A percentile compares a stretch with the other conserved stretches of the same genome.
Evolutionary conservation across 1,140 invertebrate species (phyloP).

Genomic region (Andricus grossulariae): DNA sequence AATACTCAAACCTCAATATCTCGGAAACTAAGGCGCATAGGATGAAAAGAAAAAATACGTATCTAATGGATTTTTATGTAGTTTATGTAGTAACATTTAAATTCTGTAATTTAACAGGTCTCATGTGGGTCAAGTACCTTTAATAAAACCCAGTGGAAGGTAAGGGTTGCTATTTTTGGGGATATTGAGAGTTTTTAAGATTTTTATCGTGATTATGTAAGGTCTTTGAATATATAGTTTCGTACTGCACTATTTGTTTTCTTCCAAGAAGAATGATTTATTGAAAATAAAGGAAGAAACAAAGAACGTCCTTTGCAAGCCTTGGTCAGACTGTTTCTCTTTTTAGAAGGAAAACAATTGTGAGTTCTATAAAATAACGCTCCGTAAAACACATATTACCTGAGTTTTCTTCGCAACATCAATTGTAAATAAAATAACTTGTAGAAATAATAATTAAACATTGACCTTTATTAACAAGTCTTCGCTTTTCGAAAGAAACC

Average conservation of each 20-base stretch:
- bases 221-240: conserved; percentile 35
- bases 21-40: no score
- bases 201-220: conserved; percentile 19
- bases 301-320: background rate
- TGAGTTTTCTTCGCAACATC: conserved; percentile 54
- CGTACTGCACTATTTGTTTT: conserved; percentile 35
- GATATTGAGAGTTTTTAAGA: conserved; percentile 10
- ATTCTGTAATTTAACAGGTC: conserved; percentile 8
- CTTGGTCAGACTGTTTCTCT: background rate
- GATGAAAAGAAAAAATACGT: no score
- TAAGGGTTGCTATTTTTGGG: conserved; percentile 16
- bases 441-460: conserved; percentile 31
- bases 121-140: background rate
- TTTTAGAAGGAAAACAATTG: background rate
- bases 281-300: background rate
- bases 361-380: conserved; percentile 16
- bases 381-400: conserved; percentile 50
- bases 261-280: conserved; percentile 9
- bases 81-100: background rate
- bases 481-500: background rate
- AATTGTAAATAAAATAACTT: conserved; percentile 64
- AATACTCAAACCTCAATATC: no score
- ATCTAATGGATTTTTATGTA: no score
- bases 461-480: conserved; percentile 6
- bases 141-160: background rate